These are phyloP conservation scores for Cryptotermes secundus DNA, from an alignment of 1,140 invertebrate genomes.

Conservation along the genomic window DNA sequence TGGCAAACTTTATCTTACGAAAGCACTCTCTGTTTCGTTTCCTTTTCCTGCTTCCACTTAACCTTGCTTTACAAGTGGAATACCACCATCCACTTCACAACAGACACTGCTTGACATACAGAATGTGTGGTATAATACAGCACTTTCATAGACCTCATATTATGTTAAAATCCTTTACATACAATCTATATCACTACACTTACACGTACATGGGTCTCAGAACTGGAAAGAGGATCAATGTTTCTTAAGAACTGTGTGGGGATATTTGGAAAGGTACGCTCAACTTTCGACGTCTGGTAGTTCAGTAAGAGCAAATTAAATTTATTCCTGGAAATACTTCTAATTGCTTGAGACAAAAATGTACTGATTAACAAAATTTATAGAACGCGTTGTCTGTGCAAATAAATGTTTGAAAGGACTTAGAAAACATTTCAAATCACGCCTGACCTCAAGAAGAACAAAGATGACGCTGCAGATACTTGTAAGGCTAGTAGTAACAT, in stretches of 20 bases:
- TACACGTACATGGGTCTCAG: not conserved
- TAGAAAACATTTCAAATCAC: too few species aligned
- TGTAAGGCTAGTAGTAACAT: too few species aligned
- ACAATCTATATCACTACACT: not conserved
- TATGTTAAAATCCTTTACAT: not conserved
- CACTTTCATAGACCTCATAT: not conserved
- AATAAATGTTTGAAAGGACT: too few species aligned
- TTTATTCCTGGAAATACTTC: not conserved
- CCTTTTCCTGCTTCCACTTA: not conserved
- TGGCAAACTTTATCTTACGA: not conserved
- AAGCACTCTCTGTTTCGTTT: not conserved
- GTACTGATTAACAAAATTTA: too few species aligned
- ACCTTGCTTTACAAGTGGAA: not conserved
- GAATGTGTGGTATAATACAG: not conserved
- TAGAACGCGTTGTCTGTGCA: too few species aligned
- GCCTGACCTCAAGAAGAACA: too few species aligned
- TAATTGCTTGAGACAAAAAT: too few species aligned
- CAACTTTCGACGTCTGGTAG: not conserved
- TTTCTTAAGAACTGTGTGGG: not conserved
- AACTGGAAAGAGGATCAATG: not conserved
- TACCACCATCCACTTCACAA: not conserved
- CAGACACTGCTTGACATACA: not conserved
- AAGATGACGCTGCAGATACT: too few species aligned
- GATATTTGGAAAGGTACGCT: not conserved
- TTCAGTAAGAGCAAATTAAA: not conserved